Evolutionary conservation across 2,797 vertebrate species (phyloP), one percentile per base, ranked within the genome.

Genomic region (Acrossocheilus wenchowensis): DNA sequence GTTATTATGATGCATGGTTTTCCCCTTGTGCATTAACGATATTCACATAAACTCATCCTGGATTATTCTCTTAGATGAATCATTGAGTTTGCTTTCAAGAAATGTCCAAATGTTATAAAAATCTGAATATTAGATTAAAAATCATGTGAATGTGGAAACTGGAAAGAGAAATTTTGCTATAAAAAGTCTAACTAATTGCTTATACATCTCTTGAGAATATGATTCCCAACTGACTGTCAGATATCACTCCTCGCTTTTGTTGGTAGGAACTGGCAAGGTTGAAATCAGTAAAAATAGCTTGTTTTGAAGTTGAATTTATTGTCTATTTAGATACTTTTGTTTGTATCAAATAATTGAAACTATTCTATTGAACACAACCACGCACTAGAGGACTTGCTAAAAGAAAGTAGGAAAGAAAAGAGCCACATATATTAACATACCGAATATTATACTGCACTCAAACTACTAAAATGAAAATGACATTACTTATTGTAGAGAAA

Each of bases 1-100:
- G 80, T 87, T 87, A 78, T 87, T 86, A 78, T 45, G 64, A 71
- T 81, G 21, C 21, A 15, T 26, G 48, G 60, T 73, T 86, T 81
- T 81, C 21, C 64, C 15, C 69, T 72, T 64, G 72, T 43, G 48
- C 78, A 17, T 89, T 82, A 73, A 62, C 60, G 39, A 68, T 75
- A 77, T 83, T 54, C 82, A 82, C 54, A 84, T 34, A 82, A 68
- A 36, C 34, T 75, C 83, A 86, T 77, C n/a, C 57, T 15, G 9
- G 15, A 17, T 84, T 86, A 75, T 69, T 26, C 36, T 68, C 34
- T 62, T 15, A 52, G 26, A 36, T 74, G 54, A 85, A 64, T 5
- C 43, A 6, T 50, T 15, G 21, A n/a, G 57, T 52, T 64, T 64
- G 60, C 45, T 66, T n/a, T 36, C 39, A 75, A 78, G 6, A 57